Conservation (phyloP, 2,888 invertebrate genomes). For the Arenicola marina region DNA sequence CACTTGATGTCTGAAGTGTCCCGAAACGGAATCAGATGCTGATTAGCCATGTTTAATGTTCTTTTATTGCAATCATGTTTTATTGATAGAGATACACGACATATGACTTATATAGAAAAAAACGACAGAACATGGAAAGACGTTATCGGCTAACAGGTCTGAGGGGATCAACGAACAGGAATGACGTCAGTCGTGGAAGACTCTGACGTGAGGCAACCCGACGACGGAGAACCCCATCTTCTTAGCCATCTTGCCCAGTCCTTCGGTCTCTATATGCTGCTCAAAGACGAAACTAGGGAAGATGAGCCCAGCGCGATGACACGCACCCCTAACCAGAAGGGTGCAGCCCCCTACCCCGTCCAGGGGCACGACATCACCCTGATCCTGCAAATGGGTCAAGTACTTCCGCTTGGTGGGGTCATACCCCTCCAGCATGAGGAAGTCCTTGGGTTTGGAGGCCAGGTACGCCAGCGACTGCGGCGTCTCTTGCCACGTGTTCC, state of each 20-base stretch:
- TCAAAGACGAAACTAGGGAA: conserved; percentile 48
- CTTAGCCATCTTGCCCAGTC: conserved; percentile 51
- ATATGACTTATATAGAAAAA: too few relatives aligned
- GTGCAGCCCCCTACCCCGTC: conserved; percentile 57
- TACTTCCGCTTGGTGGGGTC: conserved; percentile 38
- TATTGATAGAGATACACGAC: too few relatives aligned
- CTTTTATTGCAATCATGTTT: too few relatives aligned
- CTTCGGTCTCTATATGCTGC: conserved; percentile 55
- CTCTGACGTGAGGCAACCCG: conserved; percentile 50
- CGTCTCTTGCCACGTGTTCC: conserved; percentile 56
- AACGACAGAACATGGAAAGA: too few relatives aligned
- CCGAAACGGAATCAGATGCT: too few relatives aligned
- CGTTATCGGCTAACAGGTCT: too few relatives aligned
- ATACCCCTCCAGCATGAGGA: conserved; percentile 52
- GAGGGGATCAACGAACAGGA: too few relatives aligned
- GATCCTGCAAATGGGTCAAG: conserved; percentile 44
- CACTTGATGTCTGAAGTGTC: too few relatives aligned
- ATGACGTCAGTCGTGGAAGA: conserved; percentile 30
- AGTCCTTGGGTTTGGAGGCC: conserved; percentile 29
- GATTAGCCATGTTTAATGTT: too few relatives aligned
- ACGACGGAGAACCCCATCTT: conserved; percentile 43
- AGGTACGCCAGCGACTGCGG: conserved; percentile 39
- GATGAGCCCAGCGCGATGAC: conserved; percentile 46
- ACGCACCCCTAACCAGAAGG: conserved; percentile 42
- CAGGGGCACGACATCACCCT: conserved; percentile 45